These are phyloP conservation scores for Lepisosteus oculatus DNA, from an alignment of 2,113 vertebrate species.

Conservation along the genomic window DNA sequence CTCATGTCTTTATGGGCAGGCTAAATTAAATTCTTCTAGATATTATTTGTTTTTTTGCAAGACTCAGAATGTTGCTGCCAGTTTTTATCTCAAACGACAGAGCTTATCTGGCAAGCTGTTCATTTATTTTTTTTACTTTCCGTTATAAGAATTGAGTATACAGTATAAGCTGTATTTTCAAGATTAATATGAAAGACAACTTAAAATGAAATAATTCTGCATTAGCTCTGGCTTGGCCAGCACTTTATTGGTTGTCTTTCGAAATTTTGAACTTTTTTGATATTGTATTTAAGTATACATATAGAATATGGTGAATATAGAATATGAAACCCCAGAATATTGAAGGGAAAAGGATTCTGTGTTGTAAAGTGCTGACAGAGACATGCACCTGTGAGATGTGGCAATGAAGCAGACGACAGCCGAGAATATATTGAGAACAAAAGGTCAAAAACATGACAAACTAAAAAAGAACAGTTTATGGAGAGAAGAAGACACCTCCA, in stretches of 20 bases:
- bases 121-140: too few relatives aligned
- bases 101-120: too few relatives aligned
- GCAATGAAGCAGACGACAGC: background rate
- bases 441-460: conserved; percentile 5
- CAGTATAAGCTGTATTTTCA: background rate
- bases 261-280: background rate
- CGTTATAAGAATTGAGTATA: too few relatives aligned
- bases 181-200: background rate
- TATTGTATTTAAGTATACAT: background rate
- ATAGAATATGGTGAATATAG: background rate
- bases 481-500: too few relatives aligned
- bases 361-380: background rate
- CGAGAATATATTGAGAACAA: background rate
- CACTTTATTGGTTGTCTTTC: background rate
- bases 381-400: background rate
- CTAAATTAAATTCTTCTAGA: too few relatives aligned
- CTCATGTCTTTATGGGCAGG: too few relatives aligned
- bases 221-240: background rate
- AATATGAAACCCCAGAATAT: background rate
- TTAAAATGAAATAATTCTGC: background rate
- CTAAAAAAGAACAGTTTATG: background rate
- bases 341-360: background rate
- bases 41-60: too few relatives aligned
- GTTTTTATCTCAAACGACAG: too few relatives aligned
- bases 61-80: background rate